phyloP scores from a whole-genome alignment of 1,140 invertebrate species.

The Drosophila eugracilis region DNA sequence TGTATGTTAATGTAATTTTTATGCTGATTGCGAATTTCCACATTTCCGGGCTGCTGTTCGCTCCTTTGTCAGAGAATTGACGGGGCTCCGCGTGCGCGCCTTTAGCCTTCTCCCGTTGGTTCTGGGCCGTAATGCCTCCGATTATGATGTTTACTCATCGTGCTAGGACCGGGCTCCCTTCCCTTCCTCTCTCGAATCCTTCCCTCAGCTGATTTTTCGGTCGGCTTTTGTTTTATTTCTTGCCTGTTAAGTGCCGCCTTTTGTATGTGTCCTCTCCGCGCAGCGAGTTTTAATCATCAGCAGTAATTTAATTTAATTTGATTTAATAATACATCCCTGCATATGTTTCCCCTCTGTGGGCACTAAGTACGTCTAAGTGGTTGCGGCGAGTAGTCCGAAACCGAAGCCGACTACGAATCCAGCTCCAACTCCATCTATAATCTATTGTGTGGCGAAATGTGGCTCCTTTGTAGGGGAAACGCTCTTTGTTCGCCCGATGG shows the following conservation, averaged over 20 bases:
- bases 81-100: slow-evolving; percentile 39
- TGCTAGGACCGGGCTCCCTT: slow-evolving; percentile 27
- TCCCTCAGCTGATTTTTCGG: slow-evolving; percentile 32
- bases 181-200: neutral
- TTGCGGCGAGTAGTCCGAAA: slow-evolving; percentile 24
- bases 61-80: slow-evolving; percentile 63
- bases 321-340: slow-evolving; percentile 66
- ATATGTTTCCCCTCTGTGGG: slow-evolving; percentile 23
- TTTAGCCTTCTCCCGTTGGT: slow-evolving; percentile 4
- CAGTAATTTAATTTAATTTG: slow-evolving; percentile 84
- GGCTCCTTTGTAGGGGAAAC: slow-evolving; percentile 19
- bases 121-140: slow-evolving; percentile 22
- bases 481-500: slow-evolving; percentile 18
- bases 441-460: slow-evolving; percentile 61
- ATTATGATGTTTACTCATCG: slow-evolving; percentile 69
- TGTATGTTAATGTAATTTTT: slow-evolving; percentile 81
- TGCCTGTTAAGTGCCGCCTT: slow-evolving; percentile 38
- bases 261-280: slow-evolving; percentile 57
- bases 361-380: slow-evolving; percentile 76
- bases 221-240: slow-evolving; percentile 46
- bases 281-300: slow-evolving; percentile 64
- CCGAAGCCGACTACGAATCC: slow-evolving; percentile 1
- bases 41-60: slow-evolving; percentile 68
- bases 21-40: slow-evolving; percentile 80
- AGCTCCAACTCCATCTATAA: slow-evolving; percentile 27